Base-by-base conservation (phyloP, 2,113 vertebrate species). In the Grammomys dolichurus region DNA sequence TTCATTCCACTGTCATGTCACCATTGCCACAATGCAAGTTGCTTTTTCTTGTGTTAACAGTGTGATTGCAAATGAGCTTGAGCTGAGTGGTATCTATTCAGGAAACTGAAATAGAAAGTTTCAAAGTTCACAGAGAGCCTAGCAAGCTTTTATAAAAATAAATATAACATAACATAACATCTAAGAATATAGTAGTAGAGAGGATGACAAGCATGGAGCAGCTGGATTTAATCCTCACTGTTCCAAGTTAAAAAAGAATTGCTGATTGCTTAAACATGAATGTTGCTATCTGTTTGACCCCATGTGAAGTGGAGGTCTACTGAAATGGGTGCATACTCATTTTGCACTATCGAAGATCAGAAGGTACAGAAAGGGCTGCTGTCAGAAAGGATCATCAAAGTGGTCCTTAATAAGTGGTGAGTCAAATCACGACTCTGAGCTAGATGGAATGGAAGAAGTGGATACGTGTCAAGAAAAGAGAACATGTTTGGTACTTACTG, bases 1-100 rank as follows among this genome's bases (percentile, higher is more conserved):
- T 87, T 80, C 72, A 95, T 72, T 28, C 51, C 84, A 48, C 33
- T 93, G 40, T 51, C 51, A 93, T 92, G n/a, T 54, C 54, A 94
- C 3, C 51, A 26, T 54, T 92, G 19, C 26, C n/a, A 88, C 67
- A 88, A 90, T 46, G 82, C 65, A 81, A 19, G 8, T 43, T 81
- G 43, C 17, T 48, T 3, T 90, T 95, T 60, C 72, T 81, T 88
- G 65, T 77, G 5, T 33, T 75, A 89, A 65, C 24, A 93, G 14
- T 82, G 60, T 91, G 20, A 91, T 84, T 67, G 67, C 12, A 65
- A 69, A 90, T 82, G n/a, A 67, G 14, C 51, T 58, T 81, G 65
- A 87, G 24, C 20, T 63, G 28, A 67, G 19, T 51, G 26, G 3
- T 69, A 67, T 16, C 12, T 65, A 33, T 46, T 48, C 5, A 48